phyloP scores from a whole-genome alignment of 2,113 vertebrate species.

The Phylloscopus whistleri region DNA sequence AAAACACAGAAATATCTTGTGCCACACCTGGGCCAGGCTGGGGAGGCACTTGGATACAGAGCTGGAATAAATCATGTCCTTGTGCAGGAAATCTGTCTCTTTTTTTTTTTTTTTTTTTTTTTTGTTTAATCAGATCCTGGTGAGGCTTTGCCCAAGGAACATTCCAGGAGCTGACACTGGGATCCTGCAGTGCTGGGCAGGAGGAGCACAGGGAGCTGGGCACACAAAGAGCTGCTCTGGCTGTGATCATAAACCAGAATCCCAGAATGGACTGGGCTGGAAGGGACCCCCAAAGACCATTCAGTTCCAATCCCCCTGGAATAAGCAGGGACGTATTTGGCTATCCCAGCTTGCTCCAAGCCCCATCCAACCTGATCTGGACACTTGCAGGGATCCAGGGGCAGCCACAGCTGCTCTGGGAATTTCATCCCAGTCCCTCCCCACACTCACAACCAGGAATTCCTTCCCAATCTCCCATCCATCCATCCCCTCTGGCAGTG shows the following conservation, averaged over 20 bases:
- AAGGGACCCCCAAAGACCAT: background rate
- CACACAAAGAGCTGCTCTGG: background rate
- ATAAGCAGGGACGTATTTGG: accelerated
- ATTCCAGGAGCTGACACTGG: background rate
- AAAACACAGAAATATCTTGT: background rate
- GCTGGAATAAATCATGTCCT: background rate
- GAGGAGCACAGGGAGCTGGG: background rate
- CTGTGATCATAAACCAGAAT: background rate
- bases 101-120: background rate
- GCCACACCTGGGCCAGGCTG: background rate
- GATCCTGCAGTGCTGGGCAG: background rate
- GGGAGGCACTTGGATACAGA: background rate
- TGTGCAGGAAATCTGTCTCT: background rate
- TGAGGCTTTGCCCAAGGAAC: background rate
- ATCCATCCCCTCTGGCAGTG: no score
- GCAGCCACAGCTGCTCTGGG: no score
- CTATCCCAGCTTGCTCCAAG: accelerated
- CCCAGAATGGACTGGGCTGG: background rate
- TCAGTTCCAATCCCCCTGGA: accelerated
- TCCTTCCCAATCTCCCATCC: no score
- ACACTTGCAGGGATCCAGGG: no score
- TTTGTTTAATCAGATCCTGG: background rate
- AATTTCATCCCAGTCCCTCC: no score
- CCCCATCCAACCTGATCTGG: accelerated
- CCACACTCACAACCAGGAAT: no score